Conservation (phyloP, 1,140 invertebrate genomes). For the Andrena cerasifolii region DNA sequence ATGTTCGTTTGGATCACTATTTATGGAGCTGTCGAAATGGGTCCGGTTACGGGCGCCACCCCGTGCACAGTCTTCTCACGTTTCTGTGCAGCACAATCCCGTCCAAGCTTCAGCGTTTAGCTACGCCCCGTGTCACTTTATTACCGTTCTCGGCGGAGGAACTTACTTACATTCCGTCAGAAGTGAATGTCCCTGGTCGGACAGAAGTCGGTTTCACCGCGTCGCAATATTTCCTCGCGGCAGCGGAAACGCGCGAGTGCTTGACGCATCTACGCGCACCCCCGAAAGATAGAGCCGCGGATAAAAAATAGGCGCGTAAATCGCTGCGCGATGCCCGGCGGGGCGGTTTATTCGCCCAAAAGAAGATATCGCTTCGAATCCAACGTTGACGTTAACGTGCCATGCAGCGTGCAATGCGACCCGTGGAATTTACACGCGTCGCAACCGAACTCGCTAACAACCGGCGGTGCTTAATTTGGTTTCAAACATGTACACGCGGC, state of each 20-base stretch:
- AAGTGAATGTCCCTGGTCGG: background rate
- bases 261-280: background rate
- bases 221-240: conserved; percentile 9
- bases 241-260: conserved; percentile 11
- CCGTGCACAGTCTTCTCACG: background rate
- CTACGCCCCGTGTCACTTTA: background rate
- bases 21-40: background rate
- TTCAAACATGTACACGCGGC: conserved; percentile 32
- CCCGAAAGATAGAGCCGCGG: background rate
- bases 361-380: conserved; percentile 24
- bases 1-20: background rate
- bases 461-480: conserved; percentile 20
- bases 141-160: background rate
- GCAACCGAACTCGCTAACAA: conserved; percentile 10
- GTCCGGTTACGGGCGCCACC: background rate
- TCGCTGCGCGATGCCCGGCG: background rate
- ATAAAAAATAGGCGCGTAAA: background rate
- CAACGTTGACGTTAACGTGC: background rate
- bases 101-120: background rate
- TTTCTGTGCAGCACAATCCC: background rate
- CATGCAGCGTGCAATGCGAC: background rate
- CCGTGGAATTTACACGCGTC: background rate
- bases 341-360: conserved; percentile 14
- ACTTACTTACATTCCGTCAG: background rate
- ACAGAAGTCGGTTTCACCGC: background rate